phyloP scores from a whole-genome alignment of 2,888 invertebrate genomes.

The Trypoxylon attenuatum region DNA sequence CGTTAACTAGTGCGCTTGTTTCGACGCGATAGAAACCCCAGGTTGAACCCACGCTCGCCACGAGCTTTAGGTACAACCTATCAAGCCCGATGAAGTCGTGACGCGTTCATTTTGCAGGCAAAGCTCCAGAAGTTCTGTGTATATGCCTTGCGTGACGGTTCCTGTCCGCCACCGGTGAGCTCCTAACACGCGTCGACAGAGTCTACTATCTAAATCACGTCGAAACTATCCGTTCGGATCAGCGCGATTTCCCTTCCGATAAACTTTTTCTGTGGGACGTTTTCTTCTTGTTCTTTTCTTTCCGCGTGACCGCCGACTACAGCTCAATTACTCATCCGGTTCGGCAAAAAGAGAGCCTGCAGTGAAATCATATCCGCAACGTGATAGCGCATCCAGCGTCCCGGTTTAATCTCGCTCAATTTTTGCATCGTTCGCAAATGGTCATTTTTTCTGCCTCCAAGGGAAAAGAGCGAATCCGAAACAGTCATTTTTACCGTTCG shows the following conservation, averaged over 20 bases:
- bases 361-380: neutral
- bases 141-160: constrained; percentile 62
- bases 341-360: neutral
- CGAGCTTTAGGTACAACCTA: constrained; percentile 46
- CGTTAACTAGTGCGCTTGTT: constrained; percentile 34
- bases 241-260: constrained; percentile 25
- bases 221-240: constrained; percentile 30
- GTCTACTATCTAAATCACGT: constrained; percentile 32
- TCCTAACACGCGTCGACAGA: constrained; percentile 53
- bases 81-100: constrained; percentile 64
- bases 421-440: neutral
- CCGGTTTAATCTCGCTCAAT: neutral
- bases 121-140: constrained; percentile 49
- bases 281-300: constrained; percentile 5
- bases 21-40: constrained; percentile 18
- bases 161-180: constrained; percentile 50
- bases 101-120: constrained; percentile 66
- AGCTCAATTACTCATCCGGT: constrained; percentile 24
- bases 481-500: no score
- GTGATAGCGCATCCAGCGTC: neutral
- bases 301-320: constrained; percentile 21
- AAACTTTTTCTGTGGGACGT: no score
- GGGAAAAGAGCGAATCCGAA: neutral
- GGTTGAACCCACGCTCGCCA: constrained; percentile 28
- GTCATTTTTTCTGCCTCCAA: neutral